Base-by-base conservation (phyloP, 2,113 vertebrate genomes). In the Nymphicus hollandicus region DNA sequence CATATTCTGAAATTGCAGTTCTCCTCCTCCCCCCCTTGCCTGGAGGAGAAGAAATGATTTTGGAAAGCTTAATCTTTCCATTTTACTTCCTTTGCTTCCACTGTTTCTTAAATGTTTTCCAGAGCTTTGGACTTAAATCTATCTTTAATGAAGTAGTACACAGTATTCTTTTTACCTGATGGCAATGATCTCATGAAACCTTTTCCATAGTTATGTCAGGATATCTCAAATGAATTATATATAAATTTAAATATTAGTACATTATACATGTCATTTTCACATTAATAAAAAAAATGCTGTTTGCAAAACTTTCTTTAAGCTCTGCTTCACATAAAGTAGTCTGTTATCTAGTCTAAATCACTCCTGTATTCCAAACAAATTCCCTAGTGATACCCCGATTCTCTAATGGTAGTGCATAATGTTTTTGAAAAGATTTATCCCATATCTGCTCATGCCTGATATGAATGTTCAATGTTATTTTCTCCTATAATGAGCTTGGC, bases 21-120 rank as follows among this genome's bases (percentile, higher is more conserved):
- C 2, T 23, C 10, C 2, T 23, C 10, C 17, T 70, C 56, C 2
- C 6, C 3, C 8, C 3, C 1, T 13, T 66, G 28, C 22, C 17
- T 2, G 0, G 5, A 86, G 41, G 7, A 83, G 14, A 86, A 7
- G 50, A 77, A 86, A 86, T 18, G 0, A 39, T 78, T 74, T 74
- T 63, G 13, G 58, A 63, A 81, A 77, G 2, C 12, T 53, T 77
- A 74, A 43, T 81, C 17, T 83, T 72, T 80, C 10, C 3, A 69
- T 85, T 87, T 69, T 50, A 8, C 0, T 76, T 91, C 6, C 7
- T 80, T 65, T 39, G 3, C 5, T 24, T 89, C 37, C 17, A 27
- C 24, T 63, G 17, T n/a, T 82, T 39, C 28, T 85, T 66, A 77
- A 79, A 50, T 35, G 58, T 83, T 81, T 95, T 70, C 27, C 39